A percentile compares a stretch with the other conserved stretches of the same genome.
phyloP scores from a whole-genome alignment of 2,113 vertebrate genomes.

The Naja naja region DNA sequence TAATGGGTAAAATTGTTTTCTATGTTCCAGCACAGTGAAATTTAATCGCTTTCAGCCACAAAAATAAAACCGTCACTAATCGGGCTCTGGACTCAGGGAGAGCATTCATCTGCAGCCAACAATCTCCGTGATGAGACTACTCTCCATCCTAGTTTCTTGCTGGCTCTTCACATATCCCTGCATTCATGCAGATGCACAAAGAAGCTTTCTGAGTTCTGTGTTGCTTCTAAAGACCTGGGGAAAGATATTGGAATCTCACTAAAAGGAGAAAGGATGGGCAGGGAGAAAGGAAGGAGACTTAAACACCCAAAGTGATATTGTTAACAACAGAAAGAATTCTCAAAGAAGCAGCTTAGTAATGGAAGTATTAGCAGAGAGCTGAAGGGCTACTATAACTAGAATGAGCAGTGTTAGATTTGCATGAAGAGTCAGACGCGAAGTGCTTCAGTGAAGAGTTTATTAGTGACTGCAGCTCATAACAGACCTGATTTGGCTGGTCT shows the following conservation, averaged over 20 bases:
- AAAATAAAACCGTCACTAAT: constrained; percentile 36
- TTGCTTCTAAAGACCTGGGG: not conserved
- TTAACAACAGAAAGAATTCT: not conserved
- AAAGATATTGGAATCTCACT: not conserved
- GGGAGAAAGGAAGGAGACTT: not conserved
- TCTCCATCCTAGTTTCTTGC: not conserved
- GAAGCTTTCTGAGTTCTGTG: not conserved
- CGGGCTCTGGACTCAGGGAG: not conserved
- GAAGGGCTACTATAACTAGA: not conserved
- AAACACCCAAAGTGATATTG: not conserved
- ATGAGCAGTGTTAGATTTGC: too few species aligned
- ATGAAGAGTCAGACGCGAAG: too few species aligned
- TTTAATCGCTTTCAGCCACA: constrained; percentile 29
- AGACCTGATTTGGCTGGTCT: too few species aligned
- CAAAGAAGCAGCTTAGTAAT: not conserved
- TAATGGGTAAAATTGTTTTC: constrained; percentile 57
- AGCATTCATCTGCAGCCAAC: constrained; percentile 27
- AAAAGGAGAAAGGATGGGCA: not conserved
- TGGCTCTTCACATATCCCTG: not conserved
- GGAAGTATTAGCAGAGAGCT: not conserved
- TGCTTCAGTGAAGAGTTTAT: too few species aligned
- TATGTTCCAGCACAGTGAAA: constrained; percentile 37
- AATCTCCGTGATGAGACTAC: not conserved
- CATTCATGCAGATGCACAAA: not conserved
- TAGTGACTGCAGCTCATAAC: too few species aligned